Evolutionary conservation across 2,113 vertebrate genomes (phyloP).

Genomic region (Etheostoma spectabile): DNA sequence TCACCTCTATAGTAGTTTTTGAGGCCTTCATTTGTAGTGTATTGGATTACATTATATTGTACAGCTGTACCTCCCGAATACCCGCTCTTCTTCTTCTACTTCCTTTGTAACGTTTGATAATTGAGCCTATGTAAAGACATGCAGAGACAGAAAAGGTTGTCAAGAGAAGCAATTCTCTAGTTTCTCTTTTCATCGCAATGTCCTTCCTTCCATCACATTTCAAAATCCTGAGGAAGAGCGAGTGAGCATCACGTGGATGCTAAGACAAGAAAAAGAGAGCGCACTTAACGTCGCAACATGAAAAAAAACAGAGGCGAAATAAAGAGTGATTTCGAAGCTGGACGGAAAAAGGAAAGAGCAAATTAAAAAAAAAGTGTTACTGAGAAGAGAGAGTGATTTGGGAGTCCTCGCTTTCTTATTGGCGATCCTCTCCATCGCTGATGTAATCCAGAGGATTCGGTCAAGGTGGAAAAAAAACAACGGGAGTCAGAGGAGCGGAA

Average conservation of each 20-base stretch:
- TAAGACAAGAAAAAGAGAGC: neutral
- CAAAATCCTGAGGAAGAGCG: constrained; percentile 45
- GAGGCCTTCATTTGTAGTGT: constrained; percentile 3
- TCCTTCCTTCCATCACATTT: neutral
- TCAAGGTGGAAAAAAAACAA: constrained; percentile 13
- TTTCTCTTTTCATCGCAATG: neutral
- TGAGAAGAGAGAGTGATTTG: neutral
- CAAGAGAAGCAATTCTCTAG: neutral
- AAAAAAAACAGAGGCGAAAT: neutral
- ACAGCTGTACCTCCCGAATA: neutral
- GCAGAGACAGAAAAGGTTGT: neutral
- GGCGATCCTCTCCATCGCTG: neutral
- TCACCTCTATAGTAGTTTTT: neutral
- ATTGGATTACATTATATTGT: neutral
- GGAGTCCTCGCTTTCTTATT: neutral
- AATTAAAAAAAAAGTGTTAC: neutral
- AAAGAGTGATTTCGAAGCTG: neutral
- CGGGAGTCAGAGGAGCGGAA: constrained; percentile 18
- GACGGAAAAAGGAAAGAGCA: neutral
- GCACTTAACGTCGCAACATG: neutral
- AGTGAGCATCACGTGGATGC: neutral
- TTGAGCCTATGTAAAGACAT: neutral
- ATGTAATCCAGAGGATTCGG: constrained; percentile 37
- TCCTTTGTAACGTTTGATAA: neutral
- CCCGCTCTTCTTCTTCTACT: neutral